Conservation (phyloP, 2,113 vertebrate species). For the Nannobrachium achirus region DNA sequence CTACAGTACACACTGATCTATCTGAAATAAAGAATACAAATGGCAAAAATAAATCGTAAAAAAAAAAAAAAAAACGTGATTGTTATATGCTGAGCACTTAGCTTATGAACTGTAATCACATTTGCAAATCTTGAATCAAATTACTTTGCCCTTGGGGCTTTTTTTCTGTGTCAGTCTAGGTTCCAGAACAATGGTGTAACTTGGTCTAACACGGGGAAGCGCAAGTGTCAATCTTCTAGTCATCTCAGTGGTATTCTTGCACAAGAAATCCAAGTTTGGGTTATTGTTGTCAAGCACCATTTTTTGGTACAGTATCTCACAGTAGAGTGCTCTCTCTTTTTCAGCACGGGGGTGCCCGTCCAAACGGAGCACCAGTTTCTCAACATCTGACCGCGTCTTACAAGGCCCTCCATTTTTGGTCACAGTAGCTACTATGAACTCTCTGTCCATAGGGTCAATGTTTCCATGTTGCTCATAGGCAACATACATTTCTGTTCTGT, state of each 20-base stretch:
- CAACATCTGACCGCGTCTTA: constrained; percentile 71
- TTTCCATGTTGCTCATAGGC: constrained; percentile 6
- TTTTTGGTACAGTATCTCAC: constrained; percentile 77
- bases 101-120: too few relatives aligned
- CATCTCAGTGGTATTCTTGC: constrained; percentile 58
- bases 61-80: too few relatives aligned
- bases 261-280: constrained; percentile 43
- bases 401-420: constrained; percentile 75
- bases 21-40: too few relatives aligned
- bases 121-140: too few relatives aligned
- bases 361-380: constrained; percentile 69
- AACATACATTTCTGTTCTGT: too few relatives aligned
- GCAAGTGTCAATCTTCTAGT: constrained; percentile 67
- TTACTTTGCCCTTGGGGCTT: not conserved
- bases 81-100: too few relatives aligned
- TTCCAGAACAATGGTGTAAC: constrained; percentile 59
- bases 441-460: constrained; percentile 41
- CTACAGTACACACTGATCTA: too few relatives aligned
- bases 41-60: too few relatives aligned
- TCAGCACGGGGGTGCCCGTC: constrained; percentile 56
- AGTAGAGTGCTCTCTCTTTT: constrained; percentile 69
- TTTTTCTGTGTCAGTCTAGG: constrained; percentile 32
- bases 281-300: constrained; percentile 66
- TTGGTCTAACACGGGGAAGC: constrained; percentile 64
- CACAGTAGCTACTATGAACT: constrained; percentile 64